Evolutionary conservation across 2,888 invertebrate species (phyloP).

Genomic region (Falcaria lacertinaria): DNA sequence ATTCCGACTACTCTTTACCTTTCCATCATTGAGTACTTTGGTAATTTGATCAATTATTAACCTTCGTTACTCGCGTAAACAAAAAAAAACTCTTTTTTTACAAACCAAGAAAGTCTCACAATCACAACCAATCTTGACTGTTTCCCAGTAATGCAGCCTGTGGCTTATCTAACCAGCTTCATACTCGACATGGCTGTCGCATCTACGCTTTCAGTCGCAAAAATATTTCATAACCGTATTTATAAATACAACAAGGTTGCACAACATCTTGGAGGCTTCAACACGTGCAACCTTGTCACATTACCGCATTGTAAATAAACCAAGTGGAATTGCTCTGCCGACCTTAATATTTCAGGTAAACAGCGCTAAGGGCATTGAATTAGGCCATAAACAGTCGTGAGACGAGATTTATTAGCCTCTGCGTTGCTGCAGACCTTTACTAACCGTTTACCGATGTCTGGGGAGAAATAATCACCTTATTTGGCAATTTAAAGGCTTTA

Average conservation of each 20-base stretch:
- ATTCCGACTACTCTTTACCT: no score
- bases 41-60: no score
- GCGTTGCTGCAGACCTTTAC: not conserved
- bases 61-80: no score
- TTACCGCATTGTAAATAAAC: slow-evolving; percentile 13
- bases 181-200: not conserved
- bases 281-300: slow-evolving; percentile 1
- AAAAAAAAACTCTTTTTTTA: no score
- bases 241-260: not conserved
- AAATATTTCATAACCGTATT: not conserved
- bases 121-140: no score
- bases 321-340: slow-evolving; percentile 7
- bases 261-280: not conserved
- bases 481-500: not conserved
- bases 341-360: slow-evolving; percentile 13
- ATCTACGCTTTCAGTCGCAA: not conserved
- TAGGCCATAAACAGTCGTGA: not conserved
- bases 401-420: not conserved
- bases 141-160: no score
- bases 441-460: not conserved
- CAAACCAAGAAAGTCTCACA: no score
- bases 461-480: not conserved
- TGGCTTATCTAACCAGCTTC: no score
- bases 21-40: no score
- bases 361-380: slow-evolving; percentile 1